Evolutionary conservation across 1,140 invertebrate species (phyloP).

Genomic region (Lepidotrigona ventralis): DNA sequence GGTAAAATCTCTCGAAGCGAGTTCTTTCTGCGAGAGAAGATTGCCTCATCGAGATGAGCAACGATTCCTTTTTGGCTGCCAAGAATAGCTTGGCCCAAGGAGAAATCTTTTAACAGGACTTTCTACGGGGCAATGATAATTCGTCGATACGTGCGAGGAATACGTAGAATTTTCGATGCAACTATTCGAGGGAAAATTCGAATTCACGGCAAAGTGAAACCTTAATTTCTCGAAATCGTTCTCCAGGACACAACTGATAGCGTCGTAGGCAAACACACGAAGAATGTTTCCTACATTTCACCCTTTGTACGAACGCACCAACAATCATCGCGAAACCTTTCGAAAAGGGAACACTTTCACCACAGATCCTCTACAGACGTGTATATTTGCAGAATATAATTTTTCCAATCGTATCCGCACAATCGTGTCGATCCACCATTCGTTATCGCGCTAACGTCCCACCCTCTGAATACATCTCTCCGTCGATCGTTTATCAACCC

Average conservation of each 20-base stretch:
- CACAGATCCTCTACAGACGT: background rate
- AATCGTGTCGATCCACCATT: background rate
- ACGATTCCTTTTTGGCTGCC: background rate
- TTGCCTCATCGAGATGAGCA: background rate
- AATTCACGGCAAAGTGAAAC: background rate
- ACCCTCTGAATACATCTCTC: background rate
- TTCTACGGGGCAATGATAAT: slow-evolving; percentile 11
- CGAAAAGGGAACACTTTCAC: background rate
- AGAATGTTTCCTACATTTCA: background rate
- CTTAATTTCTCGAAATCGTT: background rate
- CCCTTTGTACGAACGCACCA: slow-evolving; percentile 12
- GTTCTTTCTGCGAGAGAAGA: background rate
- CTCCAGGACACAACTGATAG: background rate
- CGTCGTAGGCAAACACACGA: background rate
- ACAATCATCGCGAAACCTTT: background rate
- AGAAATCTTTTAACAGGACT: slow-evolving; percentile 17
- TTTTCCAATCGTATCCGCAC: background rate
- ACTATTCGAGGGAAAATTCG: background rate
- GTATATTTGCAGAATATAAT: background rate
- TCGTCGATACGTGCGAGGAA: no score
- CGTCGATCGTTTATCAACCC: background rate
- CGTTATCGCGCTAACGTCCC: background rate
- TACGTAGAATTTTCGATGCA: background rate
- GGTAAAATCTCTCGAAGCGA: background rate
- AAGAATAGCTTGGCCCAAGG: background rate